Base-by-base conservation (phyloP, 2,888 invertebrate species). In the Eristalis arbustorum region DNA sequence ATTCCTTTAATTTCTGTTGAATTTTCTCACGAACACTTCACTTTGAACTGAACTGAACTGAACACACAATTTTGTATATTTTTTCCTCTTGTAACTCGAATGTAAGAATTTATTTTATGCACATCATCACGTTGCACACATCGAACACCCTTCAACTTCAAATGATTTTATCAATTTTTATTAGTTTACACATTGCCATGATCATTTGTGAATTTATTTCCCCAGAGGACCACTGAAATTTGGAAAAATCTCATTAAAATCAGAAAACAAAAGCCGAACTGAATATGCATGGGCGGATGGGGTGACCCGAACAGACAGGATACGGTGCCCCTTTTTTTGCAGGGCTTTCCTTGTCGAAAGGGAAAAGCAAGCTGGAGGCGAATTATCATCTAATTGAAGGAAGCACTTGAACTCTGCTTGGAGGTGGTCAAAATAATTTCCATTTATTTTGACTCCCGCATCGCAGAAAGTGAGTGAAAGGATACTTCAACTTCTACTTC, bases 101-200 rank as follows among this genome's bases (percentile, higher is more conserved):
- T 67, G 67, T 69, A 61, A 63, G 23, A 63, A 79, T 62, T 61
- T 83, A 8, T 63, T 23, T 25, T 22, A 68, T 37, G 34, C 77
- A 73, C 73, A 31, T 40, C 56, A 42, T 18, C 61, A 73, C 79
- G 56, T 73, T 59, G 42, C 62, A 40, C 62, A 68, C 74, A 59
- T 56, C 69, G 69, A 84, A 71, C 42, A 23, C 37, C 23, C 3
- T 71, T 67, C 67, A 25, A 81, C 42, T 68, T 84, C 28, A 68
- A 61, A 64, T 59, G 62, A 68, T 67, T 68, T 63, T 63, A 80
- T 79, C 61, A 63, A 73, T 81, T 63, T 76, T 76, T 40, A 49
- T 37, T 28, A 68, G 75, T 84, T 76, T 72, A 49, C 63, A 76
- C 72, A 66, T 66, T 76, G 63, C 63, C 49, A 63, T 76, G 40